These are phyloP conservation scores for Elymnias hypermnestra DNA, from an alignment of 1,140 invertebrate genomes.

Conservation along the genomic window DNA sequence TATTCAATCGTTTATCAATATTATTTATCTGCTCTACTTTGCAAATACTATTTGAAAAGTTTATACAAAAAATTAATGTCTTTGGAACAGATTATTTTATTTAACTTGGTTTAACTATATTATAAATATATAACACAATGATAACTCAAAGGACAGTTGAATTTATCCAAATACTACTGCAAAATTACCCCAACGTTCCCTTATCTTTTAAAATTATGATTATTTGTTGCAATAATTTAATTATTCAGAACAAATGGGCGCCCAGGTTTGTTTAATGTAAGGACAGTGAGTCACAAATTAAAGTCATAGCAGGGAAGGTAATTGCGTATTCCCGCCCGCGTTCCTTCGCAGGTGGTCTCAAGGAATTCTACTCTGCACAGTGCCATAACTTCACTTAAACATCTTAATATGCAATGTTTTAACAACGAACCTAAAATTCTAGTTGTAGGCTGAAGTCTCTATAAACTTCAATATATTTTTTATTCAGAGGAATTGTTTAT, in stretches of 20 bases:
- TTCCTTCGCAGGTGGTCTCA: conserved; percentile 34
- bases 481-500: too few relatives aligned
- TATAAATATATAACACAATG: too few relatives aligned
- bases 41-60: too few relatives aligned
- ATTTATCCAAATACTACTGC: not conserved
- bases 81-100: too few relatives aligned
- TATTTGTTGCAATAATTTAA: conserved; percentile 6
- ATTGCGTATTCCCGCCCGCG: conserved; percentile 29
- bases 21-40: too few relatives aligned
- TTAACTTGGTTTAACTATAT: too few relatives aligned
- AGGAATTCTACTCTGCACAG: conserved; percentile 23
- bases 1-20: too few relatives aligned
- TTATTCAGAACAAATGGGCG: conserved; percentile 8
- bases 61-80: too few relatives aligned
- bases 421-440: conserved; percentile 24
- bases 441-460: conserved; percentile 15
- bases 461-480: too few relatives aligned
- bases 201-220: not conserved
- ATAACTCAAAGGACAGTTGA: too few relatives aligned
- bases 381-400: conserved; percentile 31
- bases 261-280: conserved; percentile 14
- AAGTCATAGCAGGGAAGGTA: conserved; percentile 28
- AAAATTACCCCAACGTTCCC: not conserved
- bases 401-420: conserved; percentile 34
- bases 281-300: conserved; percentile 30